Conservation (phyloP, 1,140 invertebrate genomes). For the Monochamus saltuarius region DNA sequence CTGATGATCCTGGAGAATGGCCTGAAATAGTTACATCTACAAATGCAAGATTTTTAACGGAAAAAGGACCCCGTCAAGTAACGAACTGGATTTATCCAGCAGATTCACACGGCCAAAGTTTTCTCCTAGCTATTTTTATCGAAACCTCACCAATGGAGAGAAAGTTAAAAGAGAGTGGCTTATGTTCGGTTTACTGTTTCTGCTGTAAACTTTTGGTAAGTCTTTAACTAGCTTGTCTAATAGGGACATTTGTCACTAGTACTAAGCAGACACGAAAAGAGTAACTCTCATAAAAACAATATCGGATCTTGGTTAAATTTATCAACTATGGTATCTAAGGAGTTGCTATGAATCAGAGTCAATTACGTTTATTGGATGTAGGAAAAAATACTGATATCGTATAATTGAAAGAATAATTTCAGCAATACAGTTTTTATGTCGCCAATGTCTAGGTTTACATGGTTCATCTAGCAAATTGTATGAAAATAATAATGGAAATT, state of each 20-base stretch:
- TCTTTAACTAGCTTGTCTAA: slow-evolving; percentile 23
- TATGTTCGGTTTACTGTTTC: slow-evolving; percentile 34
- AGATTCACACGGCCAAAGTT: no score
- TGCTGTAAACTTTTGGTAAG: slow-evolving; percentile 34
- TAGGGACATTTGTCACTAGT: slow-evolving; percentile 15
- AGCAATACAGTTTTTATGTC: slow-evolving; percentile 30
- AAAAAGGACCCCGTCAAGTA: no score
- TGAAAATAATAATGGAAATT: slow-evolving; percentile 38
- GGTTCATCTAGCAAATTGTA: slow-evolving; percentile 29
- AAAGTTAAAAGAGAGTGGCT: slow-evolving; percentile 28
- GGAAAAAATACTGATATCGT: slow-evolving; percentile 33
- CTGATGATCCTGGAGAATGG: no score
- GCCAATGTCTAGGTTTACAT: slow-evolving; percentile 36
- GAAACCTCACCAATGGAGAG: slow-evolving; percentile 32
- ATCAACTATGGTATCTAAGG: no score
- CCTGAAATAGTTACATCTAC: no score
- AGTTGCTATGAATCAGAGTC: no score
- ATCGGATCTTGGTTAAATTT: slow-evolving; percentile 1
- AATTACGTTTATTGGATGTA: background rate
- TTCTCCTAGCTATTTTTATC: slow-evolving; percentile 22
- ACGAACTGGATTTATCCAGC: no score
- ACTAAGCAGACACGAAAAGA: slow-evolving; percentile 16
- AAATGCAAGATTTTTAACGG: no score
- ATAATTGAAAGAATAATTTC: slow-evolving; percentile 34
- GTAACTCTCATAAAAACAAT: slow-evolving; percentile 16